phyloP scores from a whole-genome alignment of 2,113 vertebrate genomes.

The Loxodonta africana region DNA sequence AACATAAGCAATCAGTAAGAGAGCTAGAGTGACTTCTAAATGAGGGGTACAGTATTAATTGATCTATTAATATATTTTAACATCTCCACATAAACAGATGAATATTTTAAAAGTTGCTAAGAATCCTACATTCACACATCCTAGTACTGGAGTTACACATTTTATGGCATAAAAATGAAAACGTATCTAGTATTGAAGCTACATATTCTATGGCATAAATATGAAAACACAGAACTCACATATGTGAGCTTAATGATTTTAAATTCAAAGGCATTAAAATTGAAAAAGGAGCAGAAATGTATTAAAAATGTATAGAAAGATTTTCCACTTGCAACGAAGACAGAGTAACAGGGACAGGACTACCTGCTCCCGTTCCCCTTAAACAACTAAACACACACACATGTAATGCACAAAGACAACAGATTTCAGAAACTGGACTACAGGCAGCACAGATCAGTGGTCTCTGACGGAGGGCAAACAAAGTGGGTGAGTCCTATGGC shows the following conservation, averaged over 20 bases:
- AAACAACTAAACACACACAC: not conserved
- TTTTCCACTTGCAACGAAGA: not conserved
- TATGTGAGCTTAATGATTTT: not conserved
- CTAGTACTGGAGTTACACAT: no score
- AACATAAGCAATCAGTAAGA: not conserved
- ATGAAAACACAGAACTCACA: constrained; percentile 7
- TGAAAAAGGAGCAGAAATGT: not conserved
- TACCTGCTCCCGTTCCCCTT: not conserved
- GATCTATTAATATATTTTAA: constrained; percentile 35
- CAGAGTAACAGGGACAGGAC: not conserved
- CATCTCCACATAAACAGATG: not conserved
- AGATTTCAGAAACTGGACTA: not conserved
- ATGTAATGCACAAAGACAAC: not conserved
- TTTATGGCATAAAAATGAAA: no score
- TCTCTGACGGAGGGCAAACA: not conserved
- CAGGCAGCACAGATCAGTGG: not conserved
- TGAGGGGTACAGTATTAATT: not conserved
- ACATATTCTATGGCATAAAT: constrained; percentile 22
- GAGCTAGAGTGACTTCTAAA: not conserved
- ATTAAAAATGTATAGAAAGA: constrained; percentile 32
- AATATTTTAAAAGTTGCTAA: constrained; percentile 18
- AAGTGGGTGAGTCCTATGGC: not conserved
- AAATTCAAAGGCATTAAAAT: not conserved
- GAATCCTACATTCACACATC: not conserved
- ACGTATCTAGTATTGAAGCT: not conserved